Percentiles rank a stretch among this genome's conserved stretches.
Evolutionary conservation across 2,797 vertebrate species (phyloP).

Genomic region (Pterois miles): DNA sequence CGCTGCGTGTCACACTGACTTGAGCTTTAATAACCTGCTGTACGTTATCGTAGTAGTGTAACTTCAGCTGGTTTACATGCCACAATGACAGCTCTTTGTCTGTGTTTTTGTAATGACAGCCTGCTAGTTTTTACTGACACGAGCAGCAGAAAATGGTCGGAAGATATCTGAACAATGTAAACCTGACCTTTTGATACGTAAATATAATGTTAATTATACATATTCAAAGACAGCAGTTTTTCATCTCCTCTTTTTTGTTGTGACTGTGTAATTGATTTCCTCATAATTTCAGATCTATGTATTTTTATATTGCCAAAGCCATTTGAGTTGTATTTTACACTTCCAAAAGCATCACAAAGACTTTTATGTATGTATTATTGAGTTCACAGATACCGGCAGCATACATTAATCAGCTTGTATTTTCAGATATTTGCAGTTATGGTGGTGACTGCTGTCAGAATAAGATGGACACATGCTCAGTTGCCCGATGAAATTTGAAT

Average conservation of each 20-base stretch:
- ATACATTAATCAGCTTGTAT: background rate
- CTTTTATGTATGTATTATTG: background rate
- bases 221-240: too few relatives aligned
- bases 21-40: background rate
- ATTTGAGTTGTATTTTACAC: background rate
- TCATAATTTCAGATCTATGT: background rate
- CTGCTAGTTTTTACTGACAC: background rate
- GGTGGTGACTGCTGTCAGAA: background rate
- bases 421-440: background rate
- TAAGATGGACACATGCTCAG: background rate
- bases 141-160: background rate
- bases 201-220: background rate
- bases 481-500: background rate
- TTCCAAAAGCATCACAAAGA: background rate
- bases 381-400: background rate
- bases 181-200: background rate
- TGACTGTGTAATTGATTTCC: background rate
- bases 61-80: background rate
- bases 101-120: background rate
- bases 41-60: background rate
- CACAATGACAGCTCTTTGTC: background rate
- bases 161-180: background rate
- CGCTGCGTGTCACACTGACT: slow-evolving; percentile 31
- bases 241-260: too few relatives aligned
- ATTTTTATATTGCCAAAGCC: background rate